Percentiles rank a stretch among this genome's conserved stretches.
These are phyloP conservation scores for Lepilemur ruficaudatus DNA, from an alignment of 2,797 vertebrate species.

Conservation along the genomic window DNA sequence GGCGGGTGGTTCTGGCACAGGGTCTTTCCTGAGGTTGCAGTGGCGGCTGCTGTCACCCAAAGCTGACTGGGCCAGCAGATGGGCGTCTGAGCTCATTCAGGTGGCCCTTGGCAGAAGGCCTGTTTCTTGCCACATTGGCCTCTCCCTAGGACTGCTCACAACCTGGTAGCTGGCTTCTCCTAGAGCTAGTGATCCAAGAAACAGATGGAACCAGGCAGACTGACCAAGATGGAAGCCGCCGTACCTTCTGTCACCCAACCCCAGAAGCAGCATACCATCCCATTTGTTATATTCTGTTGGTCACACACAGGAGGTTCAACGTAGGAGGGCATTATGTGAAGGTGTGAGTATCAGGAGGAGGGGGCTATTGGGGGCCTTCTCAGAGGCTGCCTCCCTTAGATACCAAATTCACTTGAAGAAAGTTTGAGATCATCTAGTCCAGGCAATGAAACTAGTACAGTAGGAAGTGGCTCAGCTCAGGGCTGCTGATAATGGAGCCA, in stretches of 20 bases:
- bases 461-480: not conserved
- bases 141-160: no score
- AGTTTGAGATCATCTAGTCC: not conserved
- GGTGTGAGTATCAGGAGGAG: not conserved
- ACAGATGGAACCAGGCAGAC: not conserved
- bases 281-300: not conserved
- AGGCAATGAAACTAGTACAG: not conserved
- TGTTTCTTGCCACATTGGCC: not conserved
- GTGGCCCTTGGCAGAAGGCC: not conserved
- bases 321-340: not conserved
- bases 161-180: not conserved
- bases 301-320: not conserved
- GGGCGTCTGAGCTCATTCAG: not conserved
- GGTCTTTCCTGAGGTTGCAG: not conserved
- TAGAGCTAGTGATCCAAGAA: not conserved
- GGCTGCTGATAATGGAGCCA: not conserved
- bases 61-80: not conserved
- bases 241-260: not conserved
- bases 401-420: not conserved
- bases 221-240: not conserved
- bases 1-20: not conserved
- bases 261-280: not conserved
- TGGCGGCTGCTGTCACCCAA: not conserved
- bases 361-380: not conserved
- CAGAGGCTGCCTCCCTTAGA: not conserved